These are phyloP conservation scores for Sebastes wilsoni DNA, from an alignment of 2,797 vertebrate species.

Conservation along the genomic window DNA sequence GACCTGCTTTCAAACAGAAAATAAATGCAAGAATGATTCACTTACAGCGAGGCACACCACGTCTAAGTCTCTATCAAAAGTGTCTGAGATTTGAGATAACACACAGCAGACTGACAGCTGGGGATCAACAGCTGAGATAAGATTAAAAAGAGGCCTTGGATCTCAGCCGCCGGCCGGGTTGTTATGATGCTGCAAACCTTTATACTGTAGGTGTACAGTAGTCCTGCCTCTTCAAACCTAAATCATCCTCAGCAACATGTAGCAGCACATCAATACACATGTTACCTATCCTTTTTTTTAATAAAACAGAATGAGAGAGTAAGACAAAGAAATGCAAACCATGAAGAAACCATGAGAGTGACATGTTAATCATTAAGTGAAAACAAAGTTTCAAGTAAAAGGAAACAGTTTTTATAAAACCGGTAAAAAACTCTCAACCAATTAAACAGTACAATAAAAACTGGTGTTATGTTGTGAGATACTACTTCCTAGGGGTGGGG, in stretches of 20 bases:
- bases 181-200: conserved; percentile 40
- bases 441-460: background rate
- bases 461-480: background rate
- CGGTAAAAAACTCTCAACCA: no score
- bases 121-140: conserved; percentile 48
- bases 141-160: conserved; percentile 47
- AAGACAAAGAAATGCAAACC: background rate
- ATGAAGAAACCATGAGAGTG: background rate
- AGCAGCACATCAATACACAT: background rate
- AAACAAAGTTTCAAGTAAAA: background rate
- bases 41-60: background rate
- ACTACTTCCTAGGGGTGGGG: no score
- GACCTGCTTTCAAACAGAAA: conserved; percentile 20
- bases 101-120: conserved; percentile 44
- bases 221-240: conserved; percentile 23
- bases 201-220: conserved; percentile 10
- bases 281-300: background rate
- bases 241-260: conserved; percentile 6
- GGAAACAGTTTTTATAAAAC: background rate
- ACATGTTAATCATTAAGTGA: background rate
- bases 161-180: conserved; percentile 17
- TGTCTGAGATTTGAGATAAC: conserved; percentile 40
- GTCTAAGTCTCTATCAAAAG: conserved; percentile 18
- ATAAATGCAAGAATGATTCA: conserved; percentile 8
- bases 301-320: background rate